Evolutionary conservation across 1,140 invertebrate species (phyloP).

Genomic region (Lamellibrachia luymesi): DNA sequence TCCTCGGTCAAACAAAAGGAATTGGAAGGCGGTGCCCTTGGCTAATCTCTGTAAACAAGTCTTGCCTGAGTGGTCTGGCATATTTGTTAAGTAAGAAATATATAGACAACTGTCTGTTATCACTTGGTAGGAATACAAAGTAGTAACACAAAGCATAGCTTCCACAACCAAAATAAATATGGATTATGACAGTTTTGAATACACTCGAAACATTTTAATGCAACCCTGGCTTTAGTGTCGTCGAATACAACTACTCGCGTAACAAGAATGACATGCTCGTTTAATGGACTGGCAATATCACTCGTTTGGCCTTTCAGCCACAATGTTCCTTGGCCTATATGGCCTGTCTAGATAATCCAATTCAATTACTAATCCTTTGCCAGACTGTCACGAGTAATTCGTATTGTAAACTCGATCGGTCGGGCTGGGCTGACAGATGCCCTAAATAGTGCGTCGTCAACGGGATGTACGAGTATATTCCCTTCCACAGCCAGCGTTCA

Average conservation of each 20-base stretch:
- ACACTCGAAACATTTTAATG: not conserved
- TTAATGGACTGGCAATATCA: not conserved
- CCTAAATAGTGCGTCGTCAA: not conserved
- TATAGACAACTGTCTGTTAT: not conserved
- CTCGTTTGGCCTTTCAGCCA: not conserved
- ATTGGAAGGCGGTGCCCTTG: not conserved
- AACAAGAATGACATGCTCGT: not conserved
- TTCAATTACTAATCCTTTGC: not conserved
- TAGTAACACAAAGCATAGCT: not conserved
- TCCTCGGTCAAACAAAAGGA: not conserved
- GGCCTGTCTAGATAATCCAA: not conserved
- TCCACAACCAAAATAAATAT: too few species aligned
- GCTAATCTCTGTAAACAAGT: not conserved
- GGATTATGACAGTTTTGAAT: too few species aligned
- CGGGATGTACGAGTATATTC: not conserved
- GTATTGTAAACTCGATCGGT: not conserved
- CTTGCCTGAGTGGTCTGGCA: not conserved
- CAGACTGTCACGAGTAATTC: not conserved
- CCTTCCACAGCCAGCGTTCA: not conserved
- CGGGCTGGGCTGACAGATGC: not conserved
- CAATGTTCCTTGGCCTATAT: not conserved
- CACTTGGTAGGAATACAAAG: not conserved
- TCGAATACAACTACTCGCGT: not conserved
- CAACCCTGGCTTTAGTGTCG: not conserved
- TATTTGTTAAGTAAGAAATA: not conserved